phyloP scores from a whole-genome alignment of 2,888 invertebrate species.

The Azorinus chamasolen region DNA sequence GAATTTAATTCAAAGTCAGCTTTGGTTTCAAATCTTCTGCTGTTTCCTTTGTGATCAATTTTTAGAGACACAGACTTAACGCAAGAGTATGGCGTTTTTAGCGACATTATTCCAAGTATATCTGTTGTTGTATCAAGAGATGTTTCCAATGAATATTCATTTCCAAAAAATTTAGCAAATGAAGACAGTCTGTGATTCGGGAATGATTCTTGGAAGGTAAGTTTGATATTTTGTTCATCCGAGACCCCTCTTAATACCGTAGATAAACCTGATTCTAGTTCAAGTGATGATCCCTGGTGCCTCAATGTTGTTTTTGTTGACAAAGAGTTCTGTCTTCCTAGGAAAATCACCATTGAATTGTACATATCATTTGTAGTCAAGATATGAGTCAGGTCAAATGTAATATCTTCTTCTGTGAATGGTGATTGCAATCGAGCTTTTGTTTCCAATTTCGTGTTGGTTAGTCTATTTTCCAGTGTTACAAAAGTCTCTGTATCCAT shows the following conservation, averaged over 20 bases:
- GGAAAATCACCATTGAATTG: constrained; percentile 16
- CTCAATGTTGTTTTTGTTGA: constrained; percentile 29
- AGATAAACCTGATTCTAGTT: constrained; percentile 29
- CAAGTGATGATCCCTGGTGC: constrained; percentile 1
- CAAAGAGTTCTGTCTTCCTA: constrained; percentile 26
- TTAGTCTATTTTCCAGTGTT: constrained; percentile 31
- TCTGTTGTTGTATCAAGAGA: constrained; percentile 24
- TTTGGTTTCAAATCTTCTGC: constrained; percentile 37
- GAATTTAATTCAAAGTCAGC: constrained; percentile 33
- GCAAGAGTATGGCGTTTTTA: constrained; percentile 38
- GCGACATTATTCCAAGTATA: constrained; percentile 15
- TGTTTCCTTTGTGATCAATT: constrained; percentile 32
- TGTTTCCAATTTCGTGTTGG: constrained; percentile 24
- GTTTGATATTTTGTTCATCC: constrained; percentile 32
- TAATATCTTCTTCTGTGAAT: constrained; percentile 40
- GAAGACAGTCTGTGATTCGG: constrained; percentile 28
- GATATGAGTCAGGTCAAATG: constrained; percentile 28
- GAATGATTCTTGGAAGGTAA: constrained; percentile 18
- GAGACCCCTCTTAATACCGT: constrained; percentile 33
- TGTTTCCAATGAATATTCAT: constrained; percentile 34
- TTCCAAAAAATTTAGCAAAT: constrained; percentile 34
- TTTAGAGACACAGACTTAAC: constrained; percentile 26
- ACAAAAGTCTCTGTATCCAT: constrained; percentile 28
- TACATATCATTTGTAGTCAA: constrained; percentile 30
- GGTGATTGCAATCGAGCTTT: constrained; percentile 43